Base-by-base conservation (phyloP, 1,140 invertebrate species). In the Drosophila cardini region DNA sequence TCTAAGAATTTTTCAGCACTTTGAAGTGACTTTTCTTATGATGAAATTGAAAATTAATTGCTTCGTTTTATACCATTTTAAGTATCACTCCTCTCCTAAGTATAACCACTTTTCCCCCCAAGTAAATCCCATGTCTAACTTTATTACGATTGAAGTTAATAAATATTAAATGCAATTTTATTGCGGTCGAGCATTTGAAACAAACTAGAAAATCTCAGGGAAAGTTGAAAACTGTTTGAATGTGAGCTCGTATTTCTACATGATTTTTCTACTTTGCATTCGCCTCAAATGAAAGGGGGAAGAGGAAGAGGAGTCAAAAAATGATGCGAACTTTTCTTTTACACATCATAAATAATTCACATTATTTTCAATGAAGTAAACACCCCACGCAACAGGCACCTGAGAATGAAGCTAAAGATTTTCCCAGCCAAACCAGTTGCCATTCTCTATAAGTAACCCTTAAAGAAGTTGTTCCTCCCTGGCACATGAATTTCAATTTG, bases 111-210 rank as follows among this genome's bases (percentile, higher is more conserved):
- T 38, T 48, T 21, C 4, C 10, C 5, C 18, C 2, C 18, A 30
- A 10, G 11, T 43, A 7, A 1, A 8, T 32, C 43, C 18, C 34
- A 50, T 18, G 11, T 16, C 34, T 13, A 18, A 21, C 32, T 45
- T 46, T 55, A 7, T 21, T 18, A n/a, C 40, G 18, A 8, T 64
- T 18, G 45, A 62, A 30, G 52, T 62, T 85, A 74, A 87, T 87
- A 74, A 87, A 87, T 87, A 83, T 89, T 87, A 87, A 87, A 87
- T 87, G 80, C 80, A 87, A 87, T 84, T 84, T 85, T 77, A 85
- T 80, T 83, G 84, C 58, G 84, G 84, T 60, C 63, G 18, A 0
- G 50, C 8, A 5, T 6, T 10, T n/a, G 45, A 30, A 18, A 30
- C 10, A 26, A 72, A 67, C 69, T 72, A 72, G 65, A 52, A 11